Conservation (phyloP, 2,113 vertebrate genomes). For the Eleginops maclovinus region DNA sequence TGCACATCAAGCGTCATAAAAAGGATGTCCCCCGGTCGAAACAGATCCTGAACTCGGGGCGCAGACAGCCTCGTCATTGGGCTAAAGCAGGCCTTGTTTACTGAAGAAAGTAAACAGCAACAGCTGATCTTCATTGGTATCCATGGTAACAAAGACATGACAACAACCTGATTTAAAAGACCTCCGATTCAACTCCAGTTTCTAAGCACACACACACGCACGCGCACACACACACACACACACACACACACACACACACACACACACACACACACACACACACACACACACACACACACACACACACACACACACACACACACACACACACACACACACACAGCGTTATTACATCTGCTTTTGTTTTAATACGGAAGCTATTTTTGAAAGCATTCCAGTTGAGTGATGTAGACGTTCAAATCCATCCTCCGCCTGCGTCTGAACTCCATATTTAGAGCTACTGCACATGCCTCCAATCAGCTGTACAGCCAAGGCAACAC, state of each 20-base stretch:
- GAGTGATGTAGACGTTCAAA: conserved; percentile 80
- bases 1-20: conserved; percentile 30
- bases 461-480: conserved; percentile 75
- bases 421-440: conserved; percentile 74
- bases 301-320: not conserved
- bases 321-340: conserved; percentile 33
- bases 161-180: not conserved
- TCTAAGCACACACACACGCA: too few species aligned
- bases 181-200: not conserved
- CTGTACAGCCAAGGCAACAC: not conserved
- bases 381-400: conserved; percentile 87
- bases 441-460: conserved; percentile 86
- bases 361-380: conserved; percentile 84
- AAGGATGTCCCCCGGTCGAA: conserved; percentile 32
- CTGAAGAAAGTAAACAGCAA: conserved; percentile 48
- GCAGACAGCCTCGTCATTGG: conserved; percentile 19
- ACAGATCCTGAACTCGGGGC: conserved; percentile 43
- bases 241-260: too few species aligned
- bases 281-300: conserved; percentile 36
- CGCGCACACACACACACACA: too few species aligned
- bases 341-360: conserved; percentile 69
- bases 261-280: not conserved
- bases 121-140: conserved; percentile 51
- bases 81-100: not conserved
- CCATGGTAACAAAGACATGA: too few species aligned